A percentile compares a stretch with the other conserved stretches of the same genome.
These are phyloP conservation scores for Tolypeutes matacus DNA, from an alignment of 2,797 vertebrate genomes.

Conservation along the genomic window DNA sequence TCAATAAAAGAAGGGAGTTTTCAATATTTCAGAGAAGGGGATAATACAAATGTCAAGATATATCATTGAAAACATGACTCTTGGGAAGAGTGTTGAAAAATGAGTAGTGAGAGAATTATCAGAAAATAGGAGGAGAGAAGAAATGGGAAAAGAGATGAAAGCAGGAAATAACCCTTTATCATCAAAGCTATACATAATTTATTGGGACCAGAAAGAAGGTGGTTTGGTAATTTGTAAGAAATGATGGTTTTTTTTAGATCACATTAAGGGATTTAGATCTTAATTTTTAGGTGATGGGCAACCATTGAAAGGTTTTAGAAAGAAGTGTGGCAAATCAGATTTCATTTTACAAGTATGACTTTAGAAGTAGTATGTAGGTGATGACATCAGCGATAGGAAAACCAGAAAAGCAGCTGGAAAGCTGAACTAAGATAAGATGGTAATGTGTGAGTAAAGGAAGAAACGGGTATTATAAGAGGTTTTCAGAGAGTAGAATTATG, in stretches of 20 bases:
- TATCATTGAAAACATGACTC: not conserved
- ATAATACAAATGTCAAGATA: not conserved
- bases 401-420: not conserved
- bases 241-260: not conserved
- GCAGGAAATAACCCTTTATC: not conserved
- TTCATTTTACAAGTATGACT: not conserved
- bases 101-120: not conserved
- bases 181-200: not conserved
- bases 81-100: not conserved
- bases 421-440: not conserved
- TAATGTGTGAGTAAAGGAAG: rapidly evolving
- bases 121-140: not conserved
- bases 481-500: not conserved
- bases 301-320: not conserved
- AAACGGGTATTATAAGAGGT: no score
- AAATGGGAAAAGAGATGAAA: not conserved
- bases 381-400: not conserved
- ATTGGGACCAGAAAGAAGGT: not conserved
- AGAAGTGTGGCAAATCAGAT: not conserved
- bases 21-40: not conserved
- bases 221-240: not conserved
- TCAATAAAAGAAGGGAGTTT: not conserved
- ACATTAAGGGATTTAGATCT: not conserved
- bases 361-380: not conserved
- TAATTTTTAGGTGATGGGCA: not conserved